Evolutionary conservation across 2,797 vertebrate genomes (phyloP).

Genomic region (Sebastes iracundus): DNA sequence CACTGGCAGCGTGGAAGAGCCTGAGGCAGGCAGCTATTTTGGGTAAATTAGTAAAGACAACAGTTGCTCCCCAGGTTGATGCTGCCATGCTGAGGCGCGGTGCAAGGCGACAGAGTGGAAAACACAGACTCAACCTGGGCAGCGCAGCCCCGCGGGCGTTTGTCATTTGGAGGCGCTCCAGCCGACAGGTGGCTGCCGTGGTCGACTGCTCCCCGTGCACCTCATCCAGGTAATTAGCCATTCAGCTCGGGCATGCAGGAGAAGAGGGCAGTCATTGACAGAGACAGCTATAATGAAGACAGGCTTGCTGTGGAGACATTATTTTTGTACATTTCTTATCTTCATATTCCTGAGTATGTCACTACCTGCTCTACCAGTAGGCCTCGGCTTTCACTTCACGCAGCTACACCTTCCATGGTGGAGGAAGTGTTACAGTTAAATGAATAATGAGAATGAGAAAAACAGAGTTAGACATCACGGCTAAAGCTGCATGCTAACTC

Average conservation of each 20-base stretch:
- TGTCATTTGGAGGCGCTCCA: conserved; percentile 78
- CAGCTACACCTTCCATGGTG: not conserved
- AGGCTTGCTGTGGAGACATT: conserved; percentile 35
- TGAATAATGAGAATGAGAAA: too few species aligned
- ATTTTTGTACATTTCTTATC: conserved; percentile 36
- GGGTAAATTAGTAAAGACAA: conserved; percentile 82
- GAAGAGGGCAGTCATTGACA: conserved; percentile 55
- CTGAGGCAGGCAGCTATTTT: conserved; percentile 74
- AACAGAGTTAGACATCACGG: too few species aligned
- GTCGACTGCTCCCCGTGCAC: conserved; percentile 62
- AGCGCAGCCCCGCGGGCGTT: conserved; percentile 63
- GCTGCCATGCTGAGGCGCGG: conserved; percentile 71
- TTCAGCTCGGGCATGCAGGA: conserved; percentile 54
- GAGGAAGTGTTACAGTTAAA: not conserved
- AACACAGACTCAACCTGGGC: conserved; percentile 72
- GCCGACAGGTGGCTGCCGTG: conserved; percentile 72
- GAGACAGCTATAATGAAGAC: conserved; percentile 64
- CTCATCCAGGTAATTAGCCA: conserved; percentile 75
- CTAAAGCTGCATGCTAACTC: too few species aligned
- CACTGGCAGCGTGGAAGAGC: conserved; percentile 64
- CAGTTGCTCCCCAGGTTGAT: conserved; percentile 77
- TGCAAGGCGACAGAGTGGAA: conserved; percentile 76
- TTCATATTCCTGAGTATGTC: not conserved
- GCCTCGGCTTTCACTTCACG: not conserved
- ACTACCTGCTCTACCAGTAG: not conserved